Conservation (phyloP, 2,113 vertebrate genomes). For the Xerus inauris region DNA sequence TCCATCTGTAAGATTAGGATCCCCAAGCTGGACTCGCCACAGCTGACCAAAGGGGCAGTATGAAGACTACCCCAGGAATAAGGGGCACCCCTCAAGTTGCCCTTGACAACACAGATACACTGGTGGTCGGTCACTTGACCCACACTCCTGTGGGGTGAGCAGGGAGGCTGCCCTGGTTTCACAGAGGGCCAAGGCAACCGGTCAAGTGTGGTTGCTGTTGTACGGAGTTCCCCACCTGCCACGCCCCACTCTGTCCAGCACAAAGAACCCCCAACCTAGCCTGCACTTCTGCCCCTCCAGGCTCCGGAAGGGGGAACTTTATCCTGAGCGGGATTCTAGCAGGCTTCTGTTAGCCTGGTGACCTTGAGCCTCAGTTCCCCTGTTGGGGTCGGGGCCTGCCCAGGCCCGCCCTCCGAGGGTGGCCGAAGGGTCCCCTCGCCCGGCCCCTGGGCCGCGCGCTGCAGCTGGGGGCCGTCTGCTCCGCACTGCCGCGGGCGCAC, state of each 20-base stretch:
- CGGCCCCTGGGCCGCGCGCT: background rate
- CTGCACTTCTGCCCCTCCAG: background rate
- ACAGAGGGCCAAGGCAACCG: background rate
- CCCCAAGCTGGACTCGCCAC: background rate
- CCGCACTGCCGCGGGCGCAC: background rate
- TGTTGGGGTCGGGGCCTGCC: background rate
- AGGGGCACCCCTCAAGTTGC: background rate
- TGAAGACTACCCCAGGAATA: background rate
- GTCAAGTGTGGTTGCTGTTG: too few relatives aligned
- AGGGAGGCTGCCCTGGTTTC: background rate
- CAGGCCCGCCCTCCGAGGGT: background rate
- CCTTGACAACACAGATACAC: background rate
- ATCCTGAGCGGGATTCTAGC: background rate
- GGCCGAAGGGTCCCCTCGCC: background rate
- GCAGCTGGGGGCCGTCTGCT: conserved; percentile 9
- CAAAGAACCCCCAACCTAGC: background rate
- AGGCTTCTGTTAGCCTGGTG: background rate
- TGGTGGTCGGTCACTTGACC: background rate
- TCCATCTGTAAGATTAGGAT: background rate
- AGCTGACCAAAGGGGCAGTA: background rate
- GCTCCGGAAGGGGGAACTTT: background rate
- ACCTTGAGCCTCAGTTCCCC: conserved; percentile 56
- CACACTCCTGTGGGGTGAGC: background rate
- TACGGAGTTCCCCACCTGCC: too few relatives aligned
- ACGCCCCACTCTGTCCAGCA: background rate